A percentile compares a stretch with the other conserved stretches of the same genome.
These are phyloP conservation scores for Hydrolagus colliei DNA, from an alignment of 2,797 vertebrate genomes.

Conservation along the genomic window DNA sequence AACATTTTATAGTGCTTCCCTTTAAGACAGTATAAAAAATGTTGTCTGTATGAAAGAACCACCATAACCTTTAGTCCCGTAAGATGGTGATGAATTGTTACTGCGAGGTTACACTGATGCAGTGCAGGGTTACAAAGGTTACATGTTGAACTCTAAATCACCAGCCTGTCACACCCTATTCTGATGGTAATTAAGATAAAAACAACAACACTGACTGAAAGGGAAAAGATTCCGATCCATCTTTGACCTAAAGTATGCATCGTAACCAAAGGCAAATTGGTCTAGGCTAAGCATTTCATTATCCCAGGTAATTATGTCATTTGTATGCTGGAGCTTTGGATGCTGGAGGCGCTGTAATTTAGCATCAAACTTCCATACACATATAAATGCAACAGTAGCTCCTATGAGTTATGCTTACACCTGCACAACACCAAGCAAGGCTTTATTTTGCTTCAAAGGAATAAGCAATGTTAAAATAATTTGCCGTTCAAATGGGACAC, in stretches of 20 bases:
- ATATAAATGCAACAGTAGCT: neutral
- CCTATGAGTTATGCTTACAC: neutral
- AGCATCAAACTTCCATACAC: neutral
- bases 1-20: neutral
- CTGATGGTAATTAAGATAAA: conserved; percentile 8
- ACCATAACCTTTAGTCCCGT: neutral
- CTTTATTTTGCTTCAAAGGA: neutral
- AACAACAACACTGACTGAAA: conserved; percentile 1
- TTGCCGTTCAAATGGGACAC: neutral
- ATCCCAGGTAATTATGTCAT: neutral
- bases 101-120: neutral
- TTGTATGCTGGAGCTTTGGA: neutral
- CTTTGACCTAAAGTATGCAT: neutral
- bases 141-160: conserved; percentile 3
- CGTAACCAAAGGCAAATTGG: neutral
- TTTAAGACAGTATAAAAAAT: neutral
- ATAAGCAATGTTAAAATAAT: neutral
- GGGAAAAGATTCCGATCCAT: neutral
- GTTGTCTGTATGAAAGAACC: too few species aligned
- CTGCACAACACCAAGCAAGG: neutral
- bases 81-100: neutral
- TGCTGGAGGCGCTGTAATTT: neutral
- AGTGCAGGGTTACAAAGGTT: neutral
- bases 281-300: neutral
- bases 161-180: neutral